These are phyloP conservation scores for Mellilla xanthometata DNA, from an alignment of 2,888 invertebrate genomes.

Conservation along the genomic window DNA sequence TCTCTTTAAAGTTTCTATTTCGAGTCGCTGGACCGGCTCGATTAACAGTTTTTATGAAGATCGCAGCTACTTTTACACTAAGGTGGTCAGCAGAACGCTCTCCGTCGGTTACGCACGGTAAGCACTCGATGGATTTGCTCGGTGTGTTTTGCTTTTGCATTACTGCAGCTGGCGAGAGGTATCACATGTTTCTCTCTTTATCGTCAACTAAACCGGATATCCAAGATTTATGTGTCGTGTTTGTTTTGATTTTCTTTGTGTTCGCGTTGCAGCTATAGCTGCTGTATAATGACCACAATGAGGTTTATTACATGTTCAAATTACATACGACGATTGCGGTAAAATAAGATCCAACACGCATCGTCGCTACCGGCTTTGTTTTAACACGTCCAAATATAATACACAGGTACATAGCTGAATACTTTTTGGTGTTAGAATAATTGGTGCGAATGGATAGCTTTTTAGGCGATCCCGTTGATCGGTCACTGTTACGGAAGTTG, in stretches of 20 bases:
- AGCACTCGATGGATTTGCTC: constrained; percentile 35
- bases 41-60: constrained; percentile 66
- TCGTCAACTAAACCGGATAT: constrained; percentile 18
- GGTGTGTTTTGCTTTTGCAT: constrained; percentile 28
- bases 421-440: constrained; percentile 23
- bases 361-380: constrained; percentile 8
- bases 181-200: constrained; percentile 17
- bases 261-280: neutral
- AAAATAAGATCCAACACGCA: constrained; percentile 13
- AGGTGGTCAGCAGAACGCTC: constrained; percentile 47
- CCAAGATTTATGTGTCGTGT: constrained; percentile 15
- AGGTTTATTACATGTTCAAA: constrained; percentile 27
- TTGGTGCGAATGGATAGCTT: constrained; percentile 37
- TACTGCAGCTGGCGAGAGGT: constrained; percentile 13
- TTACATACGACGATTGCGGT: constrained; percentile 26
- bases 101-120: constrained; percentile 51
- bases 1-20: constrained; percentile 62
- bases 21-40: constrained; percentile 57
- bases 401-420: constrained; percentile 8
- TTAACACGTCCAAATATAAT: constrained; percentile 14
- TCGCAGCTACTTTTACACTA: constrained; percentile 46
- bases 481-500: constrained; percentile 55
- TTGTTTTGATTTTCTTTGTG: constrained; percentile 16
- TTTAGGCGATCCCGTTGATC: constrained; percentile 56
- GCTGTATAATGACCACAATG: constrained; percentile 17